A percentile compares a stretch with the other conserved stretches of the same genome.
Evolutionary conservation across 2,888 invertebrate species (phyloP).

Genomic region (Leptogaster cylindrica): DNA sequence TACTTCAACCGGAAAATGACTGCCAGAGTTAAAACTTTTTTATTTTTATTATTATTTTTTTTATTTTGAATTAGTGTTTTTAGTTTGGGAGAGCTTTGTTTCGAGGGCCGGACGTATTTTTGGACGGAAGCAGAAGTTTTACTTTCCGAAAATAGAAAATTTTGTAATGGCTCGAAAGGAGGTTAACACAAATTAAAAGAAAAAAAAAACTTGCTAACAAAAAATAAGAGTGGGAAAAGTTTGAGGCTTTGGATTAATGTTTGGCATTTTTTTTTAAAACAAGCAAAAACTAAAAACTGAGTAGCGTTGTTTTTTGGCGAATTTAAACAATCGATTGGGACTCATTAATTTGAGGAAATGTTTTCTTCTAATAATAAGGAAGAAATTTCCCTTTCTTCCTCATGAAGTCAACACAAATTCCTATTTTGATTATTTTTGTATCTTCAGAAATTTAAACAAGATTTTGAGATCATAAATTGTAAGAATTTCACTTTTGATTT

Average conservation of each 20-base stretch:
- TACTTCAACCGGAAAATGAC: constrained; percentile 45
- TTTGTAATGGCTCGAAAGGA: constrained; percentile 8
- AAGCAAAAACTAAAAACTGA: not conserved
- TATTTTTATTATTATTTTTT: not conserved
- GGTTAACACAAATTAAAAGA: constrained; percentile 12
- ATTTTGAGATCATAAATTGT: too few species aligned
- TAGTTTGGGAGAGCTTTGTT: constrained; percentile 34
- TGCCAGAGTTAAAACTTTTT: constrained; percentile 37
- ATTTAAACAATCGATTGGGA: not conserved
- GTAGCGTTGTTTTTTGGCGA: not conserved
- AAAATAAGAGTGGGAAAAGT: too few species aligned
- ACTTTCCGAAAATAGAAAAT: constrained; percentile 28
- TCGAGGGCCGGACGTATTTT: constrained; percentile 23
- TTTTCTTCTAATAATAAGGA: constrained; percentile 5
- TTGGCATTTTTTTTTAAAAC: not conserved
- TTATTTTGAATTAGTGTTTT: constrained; percentile 27
- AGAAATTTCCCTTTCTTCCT: too few species aligned
- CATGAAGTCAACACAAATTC: too few species aligned
- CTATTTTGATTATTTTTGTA: too few species aligned
- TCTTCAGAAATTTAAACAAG: too few species aligned
- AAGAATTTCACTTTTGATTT: too few species aligned
- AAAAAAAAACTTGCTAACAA: not conserved
- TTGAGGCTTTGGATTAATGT: not conserved
- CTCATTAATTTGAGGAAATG: not conserved
- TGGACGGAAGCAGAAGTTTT: constrained; percentile 33